phyloP scores from a whole-genome alignment of 2,888 invertebrate genomes.

The Drosophila demipolita region DNA sequence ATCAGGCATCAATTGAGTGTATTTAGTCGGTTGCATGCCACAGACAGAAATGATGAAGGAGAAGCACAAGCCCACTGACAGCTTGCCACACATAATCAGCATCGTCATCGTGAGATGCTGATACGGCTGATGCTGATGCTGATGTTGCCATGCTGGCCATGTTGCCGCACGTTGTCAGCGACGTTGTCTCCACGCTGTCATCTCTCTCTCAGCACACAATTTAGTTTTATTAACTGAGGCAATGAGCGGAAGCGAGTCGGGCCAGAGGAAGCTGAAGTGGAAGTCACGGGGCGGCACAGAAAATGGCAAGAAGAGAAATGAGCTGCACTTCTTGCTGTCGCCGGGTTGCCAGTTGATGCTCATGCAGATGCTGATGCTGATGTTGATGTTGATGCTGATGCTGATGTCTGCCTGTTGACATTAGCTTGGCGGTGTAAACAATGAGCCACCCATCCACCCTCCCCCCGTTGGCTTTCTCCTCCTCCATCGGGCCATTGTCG shows the following conservation, averaged over 20 bases:
- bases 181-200: constrained; percentile 51
- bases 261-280: constrained; percentile 9
- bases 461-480: neutral
- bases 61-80: neutral
- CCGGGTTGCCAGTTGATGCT: constrained; percentile 13
- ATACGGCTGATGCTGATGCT: constrained; percentile 6
- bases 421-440: constrained; percentile 54
- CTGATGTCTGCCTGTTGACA: constrained; percentile 60
- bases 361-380: constrained; percentile 7
- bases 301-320: constrained; percentile 53
- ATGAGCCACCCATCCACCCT: constrained; percentile 1
- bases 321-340: constrained; percentile 50
- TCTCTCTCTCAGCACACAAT: constrained; percentile 71
- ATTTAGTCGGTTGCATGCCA: constrained; percentile 3
- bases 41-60: neutral
- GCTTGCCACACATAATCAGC: constrained; percentile 19
- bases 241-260: constrained; percentile 14
- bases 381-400: constrained; percentile 18
- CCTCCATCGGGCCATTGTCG: constrained; percentile 31
- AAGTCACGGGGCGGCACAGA: constrained; percentile 14
- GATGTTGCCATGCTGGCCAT: constrained; percentile 3
- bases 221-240: constrained; percentile 75
- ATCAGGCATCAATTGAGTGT: constrained; percentile 28
- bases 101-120: constrained; percentile 30
- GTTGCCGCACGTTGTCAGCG: constrained; percentile 25